Evolutionary conservation across 2,888 invertebrate genomes (phyloP).

Genomic region (Drosophila anceps): DNA sequence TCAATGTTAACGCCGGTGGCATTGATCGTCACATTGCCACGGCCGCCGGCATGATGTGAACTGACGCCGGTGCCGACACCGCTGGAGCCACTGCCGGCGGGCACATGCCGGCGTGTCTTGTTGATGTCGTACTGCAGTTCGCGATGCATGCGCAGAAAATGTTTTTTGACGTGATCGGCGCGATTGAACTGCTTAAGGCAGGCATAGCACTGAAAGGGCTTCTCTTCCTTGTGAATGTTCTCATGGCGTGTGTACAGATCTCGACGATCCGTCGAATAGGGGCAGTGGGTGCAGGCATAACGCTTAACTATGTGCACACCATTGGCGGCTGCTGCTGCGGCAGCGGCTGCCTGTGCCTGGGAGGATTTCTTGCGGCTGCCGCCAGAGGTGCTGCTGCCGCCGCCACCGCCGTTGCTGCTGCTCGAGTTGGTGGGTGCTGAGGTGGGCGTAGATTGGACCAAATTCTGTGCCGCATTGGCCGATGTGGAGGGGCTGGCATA

Average conservation of each 20-base stretch:
- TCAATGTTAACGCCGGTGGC: constrained; percentile 82
- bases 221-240: constrained; percentile 96
- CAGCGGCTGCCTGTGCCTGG: constrained; percentile 67
- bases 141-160: constrained; percentile 96
- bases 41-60: constrained; percentile 86
- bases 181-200: constrained; percentile 97
- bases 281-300: constrained; percentile 94
- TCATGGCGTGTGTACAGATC: constrained; percentile 96
- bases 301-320: constrained; percentile 88
- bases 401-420: constrained; percentile 69
- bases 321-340: constrained; percentile 73
- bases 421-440: constrained; percentile 64
- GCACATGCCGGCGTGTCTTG: constrained; percentile 88
- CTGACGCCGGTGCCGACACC: constrained; percentile 81
- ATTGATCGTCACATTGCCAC: constrained; percentile 85
- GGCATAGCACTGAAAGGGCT: constrained; percentile 96
- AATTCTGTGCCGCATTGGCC: constrained; percentile 73
- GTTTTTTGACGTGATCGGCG: constrained; percentile 97
- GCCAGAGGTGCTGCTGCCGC: constrained; percentile 63
- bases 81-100: constrained; percentile 77
- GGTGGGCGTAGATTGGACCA: constrained; percentile 78
- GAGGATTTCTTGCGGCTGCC: constrained; percentile 76
- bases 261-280: constrained; percentile 95
- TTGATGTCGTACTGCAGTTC: constrained; percentile 95
- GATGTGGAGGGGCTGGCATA: constrained; percentile 83